Evolutionary conservation across 2,797 vertebrate species (phyloP).

Genomic region (Pangasius djambal): DNA sequence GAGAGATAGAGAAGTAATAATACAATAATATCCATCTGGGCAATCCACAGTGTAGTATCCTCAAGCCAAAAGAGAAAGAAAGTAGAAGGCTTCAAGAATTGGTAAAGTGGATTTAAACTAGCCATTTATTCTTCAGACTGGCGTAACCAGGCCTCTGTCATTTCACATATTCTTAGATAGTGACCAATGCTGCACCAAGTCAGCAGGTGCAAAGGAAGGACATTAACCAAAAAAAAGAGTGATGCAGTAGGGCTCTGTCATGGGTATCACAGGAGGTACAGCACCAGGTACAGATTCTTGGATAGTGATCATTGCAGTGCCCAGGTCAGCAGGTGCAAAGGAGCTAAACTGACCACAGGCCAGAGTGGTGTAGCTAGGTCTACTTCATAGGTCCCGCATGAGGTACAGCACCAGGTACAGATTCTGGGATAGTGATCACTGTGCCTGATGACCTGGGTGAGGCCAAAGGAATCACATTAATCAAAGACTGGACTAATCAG

Average conservation of each 20-base stretch:
- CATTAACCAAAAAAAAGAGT: not conserved
- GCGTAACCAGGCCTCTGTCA: not conserved
- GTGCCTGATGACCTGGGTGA: too few relatives aligned
- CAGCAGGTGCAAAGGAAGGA: not conserved
- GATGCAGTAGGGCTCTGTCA: not conserved
- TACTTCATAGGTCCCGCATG: too few relatives aligned
- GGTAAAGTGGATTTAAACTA: not conserved
- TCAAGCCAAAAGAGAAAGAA: not conserved
- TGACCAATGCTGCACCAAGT: not conserved
- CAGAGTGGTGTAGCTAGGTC: not conserved
- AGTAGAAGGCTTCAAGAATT: not conserved
- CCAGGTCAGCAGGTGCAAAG: not conserved
- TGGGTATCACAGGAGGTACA: not conserved
- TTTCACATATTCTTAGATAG: not conserved
- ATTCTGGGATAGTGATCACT: not conserved
- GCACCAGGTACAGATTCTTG: not conserved
- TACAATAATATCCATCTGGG: not conserved
- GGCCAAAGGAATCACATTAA: constrained; percentile 10
- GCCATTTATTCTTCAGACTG: not conserved
- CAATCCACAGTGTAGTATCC: not conserved
- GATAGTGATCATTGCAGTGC: not conserved
- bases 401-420: not conserved
- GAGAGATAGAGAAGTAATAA: not conserved
- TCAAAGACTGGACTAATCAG: constrained; percentile 11
- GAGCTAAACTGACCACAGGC: not conserved